phyloP scores from a whole-genome alignment of 1,140 invertebrate genomes.

The Centruroides vittatus region DNA sequence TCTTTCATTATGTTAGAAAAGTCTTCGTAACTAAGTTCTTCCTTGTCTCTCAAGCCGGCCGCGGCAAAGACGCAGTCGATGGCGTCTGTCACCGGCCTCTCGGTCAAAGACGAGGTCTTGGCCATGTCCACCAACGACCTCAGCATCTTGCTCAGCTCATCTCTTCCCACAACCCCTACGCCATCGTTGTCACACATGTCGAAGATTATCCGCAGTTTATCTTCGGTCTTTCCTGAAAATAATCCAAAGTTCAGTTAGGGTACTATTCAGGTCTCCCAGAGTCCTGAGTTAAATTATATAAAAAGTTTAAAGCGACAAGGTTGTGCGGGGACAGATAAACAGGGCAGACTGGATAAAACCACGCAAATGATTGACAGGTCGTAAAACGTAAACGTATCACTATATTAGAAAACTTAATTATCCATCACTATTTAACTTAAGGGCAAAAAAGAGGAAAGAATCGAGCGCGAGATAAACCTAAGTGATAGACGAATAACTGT shows the following conservation, averaged over 20 bases:
- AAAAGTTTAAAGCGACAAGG: no score
- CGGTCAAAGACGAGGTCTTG: slow-evolving; percentile 42
- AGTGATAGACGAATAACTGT: no score
- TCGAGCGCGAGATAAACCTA: no score
- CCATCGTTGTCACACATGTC: slow-evolving; percentile 97
- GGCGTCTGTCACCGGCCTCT: slow-evolving; percentile 63
- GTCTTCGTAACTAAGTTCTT: slow-evolving; percentile 84
- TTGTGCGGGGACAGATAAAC: no score
- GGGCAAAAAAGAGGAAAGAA: no score
- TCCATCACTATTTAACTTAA: no score
- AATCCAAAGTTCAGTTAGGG: slow-evolving; percentile 33
- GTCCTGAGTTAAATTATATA: no score
- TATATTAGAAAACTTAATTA: no score
- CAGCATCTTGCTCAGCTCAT: slow-evolving; percentile 84
- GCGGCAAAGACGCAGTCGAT: slow-evolving; percentile 91
- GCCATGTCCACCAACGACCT: slow-evolving; percentile 89
- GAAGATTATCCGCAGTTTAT: slow-evolving; percentile 92
- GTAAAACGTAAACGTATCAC: no score
- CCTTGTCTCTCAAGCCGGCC: slow-evolving; percentile 79
- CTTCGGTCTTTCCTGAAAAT: slow-evolving; percentile 80
- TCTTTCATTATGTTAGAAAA: slow-evolving; percentile 95
- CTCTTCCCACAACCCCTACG: slow-evolving; percentile 88
- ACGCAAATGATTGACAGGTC: no score
- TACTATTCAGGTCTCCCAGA: no score
- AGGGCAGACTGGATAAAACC: no score